Base-by-base conservation (phyloP, 2,797 vertebrate species). In the Chromobotia macracanthus region DNA sequence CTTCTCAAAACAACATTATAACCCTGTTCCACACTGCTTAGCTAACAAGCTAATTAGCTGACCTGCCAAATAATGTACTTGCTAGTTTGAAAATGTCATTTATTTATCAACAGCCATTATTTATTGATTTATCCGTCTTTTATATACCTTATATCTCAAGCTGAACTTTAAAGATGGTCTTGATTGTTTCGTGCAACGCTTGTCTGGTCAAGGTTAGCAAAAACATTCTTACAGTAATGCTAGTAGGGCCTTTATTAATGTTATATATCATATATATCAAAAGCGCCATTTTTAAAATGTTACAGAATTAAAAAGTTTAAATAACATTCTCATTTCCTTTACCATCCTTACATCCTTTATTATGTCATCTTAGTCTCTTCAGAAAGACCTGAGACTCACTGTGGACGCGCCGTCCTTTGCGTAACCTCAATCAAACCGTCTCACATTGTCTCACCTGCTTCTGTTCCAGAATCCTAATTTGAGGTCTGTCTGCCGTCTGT, bases 301-400 rank as follows among this genome's bases (percentile, higher is more conserved):
- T 31, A 31, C 35, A 38, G 35, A 7, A 38, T 5, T 38, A 5
- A 31, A 38, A 38, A 38, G 4, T 38, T 7, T 38, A 7, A 38
- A 38, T 2, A 38, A 1, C 35, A 7, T 38, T 38, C 35, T 38
- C 8, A 38, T 38, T 5, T 7, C 35, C 35, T n/a, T n/a, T n/a
- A n/a, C n/a, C n/a, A n/a, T n/a, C n/a, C n/a, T n/a, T n/a, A n/a
- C n/a, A n/a, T n/a, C n/a, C n/a, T n/a, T 93, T 92, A 92, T 91
- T 88, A 85, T 87, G 87, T 79, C 89, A 84, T 90, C 88, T 83
- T 91, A 84, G 83, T 81, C 81, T 84, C 84, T 41, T 73, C 56
- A 53, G 41, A 76, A 81, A 72, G 63, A 61, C 23, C 74, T 84
- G 81, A 61, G 77, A 77, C 48, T 80, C 82, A 77, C 46, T n/a